phyloP scores from a whole-genome alignment of 2,797 vertebrate species.

The Calcarius lapponicus region DNA sequence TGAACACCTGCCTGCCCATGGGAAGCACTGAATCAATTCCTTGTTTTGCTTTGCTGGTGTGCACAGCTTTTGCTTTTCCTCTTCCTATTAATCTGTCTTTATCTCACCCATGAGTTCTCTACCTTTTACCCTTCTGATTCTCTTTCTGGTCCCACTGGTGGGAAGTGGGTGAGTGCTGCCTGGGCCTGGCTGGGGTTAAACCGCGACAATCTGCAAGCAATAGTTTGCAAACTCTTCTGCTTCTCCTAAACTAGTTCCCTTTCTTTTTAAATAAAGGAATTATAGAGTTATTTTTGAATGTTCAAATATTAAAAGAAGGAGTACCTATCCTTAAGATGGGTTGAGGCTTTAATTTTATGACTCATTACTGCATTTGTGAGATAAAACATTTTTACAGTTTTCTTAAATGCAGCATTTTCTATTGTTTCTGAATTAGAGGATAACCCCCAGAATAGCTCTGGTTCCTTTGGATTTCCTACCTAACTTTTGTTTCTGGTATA shows the following conservation, averaged over 20 bases:
- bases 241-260: neutral
- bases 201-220: fast-evolving
- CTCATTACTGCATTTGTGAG: neutral
- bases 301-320: neutral
- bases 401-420: neutral
- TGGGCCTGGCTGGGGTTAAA: neutral
- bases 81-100: neutral
- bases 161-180: neutral
- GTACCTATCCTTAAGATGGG: neutral
- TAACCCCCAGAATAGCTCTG: neutral
- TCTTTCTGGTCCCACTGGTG: neutral
- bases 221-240: neutral
- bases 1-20: neutral
- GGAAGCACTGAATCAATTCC: neutral
- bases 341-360: neutral
- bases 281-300: neutral
- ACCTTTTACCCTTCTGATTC: neutral
- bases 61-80: neutral
- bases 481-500: neutral
- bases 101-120: neutral
- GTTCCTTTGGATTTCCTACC: neutral
- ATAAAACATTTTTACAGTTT: neutral
- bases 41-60: neutral
- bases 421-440: neutral
- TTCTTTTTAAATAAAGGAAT: neutral